These are phyloP conservation scores for Spondyliosoma cantharus DNA, from an alignment of 2,797 vertebrate genomes.

Conservation along the genomic window DNA sequence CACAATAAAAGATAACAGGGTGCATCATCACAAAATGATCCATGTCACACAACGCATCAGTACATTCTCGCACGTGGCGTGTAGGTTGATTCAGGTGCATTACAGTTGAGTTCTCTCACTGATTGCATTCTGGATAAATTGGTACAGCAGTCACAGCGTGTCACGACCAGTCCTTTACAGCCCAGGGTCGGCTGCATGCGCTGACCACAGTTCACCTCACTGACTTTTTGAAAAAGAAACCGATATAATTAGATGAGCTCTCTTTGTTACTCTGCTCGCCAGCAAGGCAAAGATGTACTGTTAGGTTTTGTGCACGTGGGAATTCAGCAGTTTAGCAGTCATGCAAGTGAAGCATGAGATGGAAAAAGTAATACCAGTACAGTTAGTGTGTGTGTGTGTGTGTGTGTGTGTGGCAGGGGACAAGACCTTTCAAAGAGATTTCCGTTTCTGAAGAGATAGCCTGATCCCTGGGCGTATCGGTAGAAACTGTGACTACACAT, in stretches of 20 bases:
- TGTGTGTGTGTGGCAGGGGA: slow-evolving; percentile 37
- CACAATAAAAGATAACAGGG: neutral
- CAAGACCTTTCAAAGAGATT: slow-evolving; percentile 73
- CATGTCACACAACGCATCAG: neutral
- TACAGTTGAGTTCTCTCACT: neutral
- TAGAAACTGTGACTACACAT: slow-evolving; percentile 81
- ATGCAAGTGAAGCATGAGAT: slow-evolving; percentile 37
- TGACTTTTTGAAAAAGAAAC: slow-evolving; percentile 31
- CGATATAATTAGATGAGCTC: slow-evolving; percentile 42
- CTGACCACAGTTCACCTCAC: slow-evolving; percentile 28
- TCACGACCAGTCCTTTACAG: slow-evolving; percentile 22
- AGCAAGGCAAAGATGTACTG: slow-evolving; percentile 27
- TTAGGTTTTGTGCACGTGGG: slow-evolving; percentile 25
- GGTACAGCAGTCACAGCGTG: neutral
- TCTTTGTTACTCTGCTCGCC: slow-evolving; percentile 24
- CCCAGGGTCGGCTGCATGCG: neutral
- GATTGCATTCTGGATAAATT: slow-evolving; percentile 17
- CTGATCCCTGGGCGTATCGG: slow-evolving; percentile 70
- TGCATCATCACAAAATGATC: slow-evolving; percentile 2
- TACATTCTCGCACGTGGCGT: neutral
- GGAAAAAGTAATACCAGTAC: slow-evolving; percentile 42
- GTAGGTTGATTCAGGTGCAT: neutral
- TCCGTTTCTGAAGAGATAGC: slow-evolving; percentile 66
- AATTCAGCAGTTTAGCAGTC: slow-evolving; percentile 46
- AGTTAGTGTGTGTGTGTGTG: slow-evolving; percentile 28